Evolutionary conservation across 2,797 vertebrate genomes (phyloP), one percentile per base, ranked within the genome.

Genomic region (Mallotus villosus): DNA sequence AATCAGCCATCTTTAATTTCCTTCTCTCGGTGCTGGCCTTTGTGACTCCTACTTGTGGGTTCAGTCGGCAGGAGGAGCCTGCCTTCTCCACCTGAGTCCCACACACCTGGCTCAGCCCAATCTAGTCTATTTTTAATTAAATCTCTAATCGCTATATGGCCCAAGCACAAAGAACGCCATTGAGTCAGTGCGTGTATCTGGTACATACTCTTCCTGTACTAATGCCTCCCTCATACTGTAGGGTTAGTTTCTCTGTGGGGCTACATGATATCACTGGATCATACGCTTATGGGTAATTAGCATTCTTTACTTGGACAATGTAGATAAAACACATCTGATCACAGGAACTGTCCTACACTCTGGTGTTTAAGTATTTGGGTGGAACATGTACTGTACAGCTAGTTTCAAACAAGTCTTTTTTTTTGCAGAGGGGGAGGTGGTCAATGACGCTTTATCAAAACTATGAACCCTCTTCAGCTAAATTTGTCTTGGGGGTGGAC

Each of bases 81-180:
- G 22, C 32, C 61, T 6, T 34, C 62, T 63, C 4, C n/a, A 37
- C 62, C 62, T 63, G 62, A 74, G 25, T 75, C 53, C 66, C 41
- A 70, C 46, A 83, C 81, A 79, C 81, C 76, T 82, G 84, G 60
- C 62, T 34, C 24, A 63, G 64, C 74, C 78, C 76, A 7, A 2
- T 1, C 70, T 69, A 68, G 64, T 60, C 61, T 29, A 81, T 82
- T 75, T 81, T 79, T 64, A 73, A 78, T 79, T 72, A 76, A 84
- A 81, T 84, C 63, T 82, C 63, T 59, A 5, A 55, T 37, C 0
- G 61, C 41, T 14, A 46, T 8, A 37, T 78, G 57, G 51, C 27
- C 49, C 29, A 63, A 37, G 62, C 62, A 63, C 62, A 63, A 68
- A 78, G 60, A 27, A 51, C 74, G 37, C 59, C 77, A 72, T 74